A percentile compares a stretch with the other conserved stretches of the same genome.
phyloP scores from a whole-genome alignment of 2,113 vertebrate species.

The Pelecanus crispus region DNA sequence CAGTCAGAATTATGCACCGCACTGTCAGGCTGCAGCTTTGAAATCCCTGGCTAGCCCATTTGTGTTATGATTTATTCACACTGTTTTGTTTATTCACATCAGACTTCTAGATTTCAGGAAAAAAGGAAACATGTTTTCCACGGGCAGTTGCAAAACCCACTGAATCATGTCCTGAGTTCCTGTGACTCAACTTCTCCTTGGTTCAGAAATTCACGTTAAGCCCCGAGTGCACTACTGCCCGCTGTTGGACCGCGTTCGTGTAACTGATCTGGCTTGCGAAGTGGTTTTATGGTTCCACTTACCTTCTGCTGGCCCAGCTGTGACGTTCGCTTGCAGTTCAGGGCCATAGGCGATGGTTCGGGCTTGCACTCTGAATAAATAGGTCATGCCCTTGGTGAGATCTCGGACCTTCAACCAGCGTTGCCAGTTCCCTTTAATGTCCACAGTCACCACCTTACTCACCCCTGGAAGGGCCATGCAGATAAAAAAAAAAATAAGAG shows the following conservation, averaged over 20 bases:
- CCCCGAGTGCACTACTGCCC: background rate
- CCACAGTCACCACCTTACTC: constrained; percentile 93
- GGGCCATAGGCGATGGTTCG: constrained; percentile 88
- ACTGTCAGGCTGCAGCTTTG: background rate
- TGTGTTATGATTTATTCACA: constrained; percentile 11
- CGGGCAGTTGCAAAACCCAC: background rate
- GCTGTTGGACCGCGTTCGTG: background rate
- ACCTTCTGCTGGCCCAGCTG: constrained; percentile 89
- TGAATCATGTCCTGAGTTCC: background rate
- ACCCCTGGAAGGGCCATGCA: constrained; percentile 71
- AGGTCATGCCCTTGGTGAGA: constrained; percentile 85
- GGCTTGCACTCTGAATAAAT: constrained; percentile 88
- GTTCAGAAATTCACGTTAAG: background rate
- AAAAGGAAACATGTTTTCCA: background rate
- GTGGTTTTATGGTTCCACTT: background rate
- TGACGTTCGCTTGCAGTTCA: constrained; percentile 84
- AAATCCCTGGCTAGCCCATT: background rate
- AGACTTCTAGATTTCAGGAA: background rate
- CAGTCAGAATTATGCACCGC: background rate
- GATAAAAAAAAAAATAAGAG: background rate
- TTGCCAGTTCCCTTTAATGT: constrained; percentile 89
- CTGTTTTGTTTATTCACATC: background rate
- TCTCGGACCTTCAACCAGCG: constrained; percentile 93
- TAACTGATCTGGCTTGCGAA: background rate
- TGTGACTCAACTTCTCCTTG: background rate